phyloP scores from a whole-genome alignment of 64 coral and sea anemone species.

The Trachythela sp. region DNA sequence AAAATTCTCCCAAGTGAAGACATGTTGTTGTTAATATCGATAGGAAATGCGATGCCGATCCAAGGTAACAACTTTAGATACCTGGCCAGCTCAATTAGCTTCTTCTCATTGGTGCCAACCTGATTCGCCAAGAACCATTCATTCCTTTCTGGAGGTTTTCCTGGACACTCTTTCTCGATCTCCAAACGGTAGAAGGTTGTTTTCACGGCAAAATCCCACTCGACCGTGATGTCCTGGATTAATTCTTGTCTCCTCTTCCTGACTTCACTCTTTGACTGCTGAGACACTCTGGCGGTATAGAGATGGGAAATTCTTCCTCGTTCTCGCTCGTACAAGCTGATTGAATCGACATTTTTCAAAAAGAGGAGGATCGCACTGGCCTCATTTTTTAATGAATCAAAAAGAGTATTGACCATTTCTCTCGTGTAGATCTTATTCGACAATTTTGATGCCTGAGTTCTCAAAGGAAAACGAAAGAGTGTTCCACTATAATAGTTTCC shows the following conservation, averaged over 20 bases:
- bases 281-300: conserved; percentile 47
- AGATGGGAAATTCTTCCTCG: conserved; percentile 30
- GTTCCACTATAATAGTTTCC: conserved; percentile 61
- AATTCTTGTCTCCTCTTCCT: conserved; percentile 55
- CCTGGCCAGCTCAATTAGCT: neutral
- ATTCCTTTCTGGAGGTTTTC: neutral
- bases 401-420: conserved; percentile 61
- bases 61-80: neutral
- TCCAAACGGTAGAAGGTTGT: neutral
- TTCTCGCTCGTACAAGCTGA: conserved; percentile 54
- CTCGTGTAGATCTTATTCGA: conserved; percentile 68
- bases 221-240: neutral
- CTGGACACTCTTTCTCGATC: neutral
- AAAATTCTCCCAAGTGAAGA: conserved; percentile 37
- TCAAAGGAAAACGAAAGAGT: conserved; percentile 83
- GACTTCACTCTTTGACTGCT: neutral
- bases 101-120: neutral
- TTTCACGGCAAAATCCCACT: neutral
- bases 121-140: neutral
- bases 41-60: neutral
- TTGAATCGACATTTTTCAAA: conserved; percentile 62
- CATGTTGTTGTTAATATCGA: neutral
- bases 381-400: conserved; percentile 68
- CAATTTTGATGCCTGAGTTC: conserved; percentile 53
- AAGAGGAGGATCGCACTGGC: conserved; percentile 67